A percentile compares a stretch with the other conserved stretches of the same genome.
Evolutionary conservation across 2,797 vertebrate genomes (phyloP).

Genomic region (Eurystomus glaucurus): DNA sequence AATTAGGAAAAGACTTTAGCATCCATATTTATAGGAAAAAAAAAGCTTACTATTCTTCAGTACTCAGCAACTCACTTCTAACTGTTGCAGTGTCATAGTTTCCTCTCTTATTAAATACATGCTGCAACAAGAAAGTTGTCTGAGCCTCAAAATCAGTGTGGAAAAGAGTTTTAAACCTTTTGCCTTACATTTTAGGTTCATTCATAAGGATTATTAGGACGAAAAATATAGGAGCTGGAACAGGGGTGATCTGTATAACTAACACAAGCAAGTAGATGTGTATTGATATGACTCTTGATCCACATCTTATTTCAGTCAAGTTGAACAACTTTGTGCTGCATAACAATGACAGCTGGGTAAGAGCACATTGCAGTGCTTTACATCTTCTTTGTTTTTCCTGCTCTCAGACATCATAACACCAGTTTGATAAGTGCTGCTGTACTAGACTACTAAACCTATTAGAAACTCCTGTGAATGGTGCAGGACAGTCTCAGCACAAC

Average conservation of each 20-base stretch:
- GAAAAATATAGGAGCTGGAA: neutral
- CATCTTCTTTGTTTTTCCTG: neutral
- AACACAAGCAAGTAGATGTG: neutral
- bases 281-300: neutral
- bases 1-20: neutral
- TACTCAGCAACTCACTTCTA: neutral
- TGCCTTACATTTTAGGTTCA: neutral
- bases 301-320: neutral
- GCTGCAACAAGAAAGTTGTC: neutral
- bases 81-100: neutral
- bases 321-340: neutral
- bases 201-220: neutral
- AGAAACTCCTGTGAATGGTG: neutral
- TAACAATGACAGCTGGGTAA: neutral
- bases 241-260: neutral
- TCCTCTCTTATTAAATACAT: neutral
- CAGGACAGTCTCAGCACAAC: neutral
- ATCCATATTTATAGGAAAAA: neutral
- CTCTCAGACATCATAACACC: neutral
- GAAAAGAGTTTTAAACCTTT: neutral
- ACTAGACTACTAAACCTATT: neutral
- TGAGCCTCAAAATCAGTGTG: neutral
- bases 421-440: neutral
- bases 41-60: neutral
- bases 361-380: neutral